phyloP scores from a whole-genome alignment of 2,113 vertebrate species.

The human region GRCh38 chr7:35341001-35341500 shows the following conservation, averaged over 20 bases:
- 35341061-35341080: neutral
- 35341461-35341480: neutral
- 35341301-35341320: neutral
- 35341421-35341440: neutral
- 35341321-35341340: neutral
- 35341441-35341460: neutral
- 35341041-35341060: neutral
- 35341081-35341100: neutral
- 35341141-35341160: neutral
- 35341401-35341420: neutral
- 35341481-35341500: neutral
- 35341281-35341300: neutral
- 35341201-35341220: neutral
- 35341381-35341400: neutral
- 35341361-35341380: neutral
- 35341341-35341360: neutral
- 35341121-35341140: neutral
- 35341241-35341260: neutral
- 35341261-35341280: neutral
- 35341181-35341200: neutral
- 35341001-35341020: neutral
- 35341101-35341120: neutral
- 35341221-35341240: neutral
- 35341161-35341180: neutral
- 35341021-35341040: neutral